These are phyloP conservation scores for Acleris sparsana DNA, from an alignment of 2,888 invertebrate species.

Conservation along the genomic window DNA sequence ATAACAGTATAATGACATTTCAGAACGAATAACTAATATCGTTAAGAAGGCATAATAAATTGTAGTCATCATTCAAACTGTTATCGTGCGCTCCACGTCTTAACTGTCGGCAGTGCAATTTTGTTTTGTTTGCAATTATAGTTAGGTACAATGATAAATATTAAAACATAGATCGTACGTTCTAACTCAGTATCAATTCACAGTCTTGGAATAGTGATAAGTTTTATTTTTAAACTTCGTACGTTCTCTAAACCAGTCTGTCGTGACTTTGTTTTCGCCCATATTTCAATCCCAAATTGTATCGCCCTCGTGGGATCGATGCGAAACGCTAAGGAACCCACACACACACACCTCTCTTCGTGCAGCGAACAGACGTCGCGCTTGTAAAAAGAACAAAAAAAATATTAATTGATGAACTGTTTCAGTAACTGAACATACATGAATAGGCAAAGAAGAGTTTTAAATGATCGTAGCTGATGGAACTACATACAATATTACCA, in stretches of 20 bases:
- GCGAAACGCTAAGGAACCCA: conserved; percentile 9
- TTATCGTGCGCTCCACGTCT: conserved; percentile 1
- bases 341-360: conserved; percentile 2
- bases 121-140: neutral
- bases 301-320: conserved; percentile 29
- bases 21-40: conserved; percentile 15
- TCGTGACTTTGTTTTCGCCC: neutral
- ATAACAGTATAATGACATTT: conserved; percentile 13
- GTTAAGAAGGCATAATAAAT: conserved; percentile 17
- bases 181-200: no score
- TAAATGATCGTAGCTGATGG: no score
- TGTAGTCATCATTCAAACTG: conserved; percentile 15
- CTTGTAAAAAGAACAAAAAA: conserved; percentile 17
- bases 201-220: no score
- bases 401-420: conserved; percentile 2
- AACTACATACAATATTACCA: no score
- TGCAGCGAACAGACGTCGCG: conserved; percentile 12
- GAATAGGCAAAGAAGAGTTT: no score
- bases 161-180: no score
- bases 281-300: conserved; percentile 8
- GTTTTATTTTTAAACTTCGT: no score
- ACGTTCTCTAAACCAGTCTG: no score
- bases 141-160: neutral
- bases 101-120: conserved; percentile 1
- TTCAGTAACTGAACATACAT: no score